These are phyloP conservation scores for Dynastes maya DNA, from an alignment of 2,888 invertebrate genomes.

Conservation along the genomic window DNA sequence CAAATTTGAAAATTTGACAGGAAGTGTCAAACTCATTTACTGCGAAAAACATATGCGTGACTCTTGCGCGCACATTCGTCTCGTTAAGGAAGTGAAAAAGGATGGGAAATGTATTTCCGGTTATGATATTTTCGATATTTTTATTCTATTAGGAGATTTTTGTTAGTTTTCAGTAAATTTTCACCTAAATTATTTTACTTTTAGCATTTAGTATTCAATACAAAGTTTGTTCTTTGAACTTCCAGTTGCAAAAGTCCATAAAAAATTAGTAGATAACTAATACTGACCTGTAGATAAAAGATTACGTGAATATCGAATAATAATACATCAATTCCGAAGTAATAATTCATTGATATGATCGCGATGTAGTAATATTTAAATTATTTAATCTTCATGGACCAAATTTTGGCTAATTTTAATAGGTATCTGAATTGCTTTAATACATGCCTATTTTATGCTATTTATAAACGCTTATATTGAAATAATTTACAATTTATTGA, in stretches of 20 bases:
- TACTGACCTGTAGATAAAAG: constrained; percentile 17
- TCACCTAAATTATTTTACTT: background rate
- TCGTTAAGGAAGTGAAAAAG: constrained; percentile 1
- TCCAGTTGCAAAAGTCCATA: constrained; percentile 22
- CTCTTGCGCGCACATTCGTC: background rate
- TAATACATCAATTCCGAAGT: background rate
- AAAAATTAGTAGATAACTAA: background rate
- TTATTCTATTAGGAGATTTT: background rate
- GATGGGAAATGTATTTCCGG: background rate
- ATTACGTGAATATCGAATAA: background rate
- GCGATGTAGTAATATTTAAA: background rate
- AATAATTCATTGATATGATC: constrained; percentile 15
- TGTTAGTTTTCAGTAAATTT: background rate
- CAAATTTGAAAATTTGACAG: constrained; percentile 3
- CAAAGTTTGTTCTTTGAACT: constrained; percentile 30
- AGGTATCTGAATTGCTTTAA: constrained; percentile 6
- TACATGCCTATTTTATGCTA: too few relatives aligned
- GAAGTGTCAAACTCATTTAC: constrained; percentile 12
- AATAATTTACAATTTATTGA: too few relatives aligned
- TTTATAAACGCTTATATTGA: too few relatives aligned
- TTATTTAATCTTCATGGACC: constrained; percentile 7
- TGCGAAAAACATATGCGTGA: constrained; percentile 6
- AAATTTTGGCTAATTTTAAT: constrained; percentile 2
- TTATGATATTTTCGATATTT: background rate
- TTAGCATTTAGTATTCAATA: too few relatives aligned